Evolutionary conservation across 1,140 invertebrate species (phyloP), one percentile per base, ranked within the genome.

Genomic region (Nomia melanderi): DNA sequence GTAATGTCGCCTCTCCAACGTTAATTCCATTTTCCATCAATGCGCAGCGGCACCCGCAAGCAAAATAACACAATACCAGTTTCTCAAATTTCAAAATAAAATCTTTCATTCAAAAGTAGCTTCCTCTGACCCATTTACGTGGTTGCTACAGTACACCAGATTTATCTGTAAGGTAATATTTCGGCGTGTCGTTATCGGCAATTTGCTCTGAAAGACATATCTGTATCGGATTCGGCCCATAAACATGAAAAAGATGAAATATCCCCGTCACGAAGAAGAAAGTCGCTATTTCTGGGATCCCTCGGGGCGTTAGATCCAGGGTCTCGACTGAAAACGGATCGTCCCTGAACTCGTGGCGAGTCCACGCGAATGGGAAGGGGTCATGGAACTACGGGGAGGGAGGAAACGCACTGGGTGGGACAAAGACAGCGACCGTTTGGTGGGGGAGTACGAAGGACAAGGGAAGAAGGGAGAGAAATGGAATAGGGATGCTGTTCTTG

Each of bases 331-430:
- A 85, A 86, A 86, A 70, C 73, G 87, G 87, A 90, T 90, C 86
- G 88, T 87, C 89, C 88, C 88, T 89, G 89, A 89, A 89, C 89
- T 84, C 89, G 83, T 82, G 78, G 82, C 77, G 83, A 86, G 79
- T 85, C 66, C 31, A 44, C 63, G 70, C 77, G 67, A 83, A 87
- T 82, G 81, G 74, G 88, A 88, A 88, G 81, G 87, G 85, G 85
- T 85, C 87, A 83, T 83, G 86, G 79, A 82, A 87, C 84, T 64
- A 53, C 25, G 39, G 73, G 66, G 63, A 81, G 62, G 67, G 62
- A 31, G 62, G 65, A 47, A 63, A 11, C 9, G 9, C 72, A 60
- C 65, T 77, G 77, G 79, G 82, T 59, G 5, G 39, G 41, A 86
- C 76, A 86, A 79, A 87, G 80, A 84, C 71, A 25, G 25, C 70